A percentile compares a stretch with the other conserved stretches of the same genome.
Conservation (phyloP, 2,113 vertebrate genomes). For the Pantherophis guttatus region DNA sequence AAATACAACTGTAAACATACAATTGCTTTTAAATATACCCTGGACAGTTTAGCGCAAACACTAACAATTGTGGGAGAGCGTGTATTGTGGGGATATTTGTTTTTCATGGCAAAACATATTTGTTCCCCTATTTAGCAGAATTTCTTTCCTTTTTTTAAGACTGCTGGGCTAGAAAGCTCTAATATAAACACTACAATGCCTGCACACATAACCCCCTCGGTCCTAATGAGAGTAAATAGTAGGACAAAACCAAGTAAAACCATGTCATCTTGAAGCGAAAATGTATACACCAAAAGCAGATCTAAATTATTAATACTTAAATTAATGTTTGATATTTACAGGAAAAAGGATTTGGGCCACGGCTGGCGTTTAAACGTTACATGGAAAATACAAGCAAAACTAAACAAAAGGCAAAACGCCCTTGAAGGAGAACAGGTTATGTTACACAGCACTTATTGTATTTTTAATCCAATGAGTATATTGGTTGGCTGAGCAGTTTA, state of each 20-base stretch:
- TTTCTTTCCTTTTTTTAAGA: constrained; percentile 24
- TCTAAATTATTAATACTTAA: constrained; percentile 78
- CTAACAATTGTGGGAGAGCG: constrained; percentile 7
- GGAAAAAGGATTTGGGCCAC: constrained; percentile 70
- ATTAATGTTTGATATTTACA: constrained; percentile 77
- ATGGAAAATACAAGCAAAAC: constrained; percentile 60
- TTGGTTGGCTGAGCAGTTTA: not conserved
- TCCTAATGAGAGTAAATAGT: constrained; percentile 51
- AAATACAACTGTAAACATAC: not conserved
- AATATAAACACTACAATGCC: not conserved
- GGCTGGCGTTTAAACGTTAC: constrained; percentile 71
- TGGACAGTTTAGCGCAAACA: not conserved
- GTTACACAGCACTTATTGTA: not conserved
- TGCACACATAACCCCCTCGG: constrained; percentile 25
- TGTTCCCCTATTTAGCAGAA: constrained; percentile 35
- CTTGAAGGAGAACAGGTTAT: constrained; percentile 3
- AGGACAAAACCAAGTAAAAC: constrained; percentile 51
- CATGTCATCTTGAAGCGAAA: constrained; percentile 59
- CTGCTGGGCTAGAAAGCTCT: constrained; percentile 1
- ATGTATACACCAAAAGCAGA: constrained; percentile 72
- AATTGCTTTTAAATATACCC: not conserved
- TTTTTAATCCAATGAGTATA: not conserved
- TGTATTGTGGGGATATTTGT: constrained; percentile 15
- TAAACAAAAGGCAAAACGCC: constrained; percentile 42
- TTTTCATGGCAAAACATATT: constrained; percentile 40